Percentiles rank a stretch among this genome's conserved stretches.
Evolutionary conservation across 2,888 invertebrate species (phyloP).

Genomic region (Dasysyrphus tricinctus): DNA sequence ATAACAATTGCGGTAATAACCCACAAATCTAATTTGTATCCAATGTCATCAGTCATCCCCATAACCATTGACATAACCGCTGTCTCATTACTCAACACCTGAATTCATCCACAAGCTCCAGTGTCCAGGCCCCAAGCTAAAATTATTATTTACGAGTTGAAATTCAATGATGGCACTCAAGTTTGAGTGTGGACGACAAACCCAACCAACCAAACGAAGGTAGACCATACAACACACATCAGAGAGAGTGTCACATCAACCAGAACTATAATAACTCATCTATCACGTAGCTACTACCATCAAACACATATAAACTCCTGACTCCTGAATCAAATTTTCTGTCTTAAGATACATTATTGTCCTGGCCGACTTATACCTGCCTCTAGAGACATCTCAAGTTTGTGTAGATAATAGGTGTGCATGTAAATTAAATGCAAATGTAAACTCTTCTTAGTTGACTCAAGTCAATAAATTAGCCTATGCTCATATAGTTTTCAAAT

Average conservation of each 20-base stretch:
- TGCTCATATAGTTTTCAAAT: not conserved
- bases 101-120: slow-evolving; percentile 13
- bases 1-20: slow-evolving; percentile 55
- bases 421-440: slow-evolving; percentile 20
- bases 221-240: slow-evolving; percentile 28
- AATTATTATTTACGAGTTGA: slow-evolving; percentile 54
- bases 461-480: slow-evolving; percentile 23
- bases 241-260: slow-evolving; percentile 51
- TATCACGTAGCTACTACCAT: slow-evolving; percentile 14
- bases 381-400: not conserved
- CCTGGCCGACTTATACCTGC: not conserved
- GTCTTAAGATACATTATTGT: slow-evolving; percentile 13
- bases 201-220: slow-evolving; percentile 1
- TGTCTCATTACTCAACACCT: slow-evolving; percentile 66
- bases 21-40: slow-evolving; percentile 69
- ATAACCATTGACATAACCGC: slow-evolving; percentile 63
- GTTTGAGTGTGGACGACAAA: slow-evolving; percentile 19
- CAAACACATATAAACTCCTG: slow-evolving; percentile 6
- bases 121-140: not conserved
- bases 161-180: slow-evolving; percentile 36
- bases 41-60: slow-evolving; percentile 61
- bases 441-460: not conserved
- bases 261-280: slow-evolving; percentile 65
- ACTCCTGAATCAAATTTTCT: not conserved
- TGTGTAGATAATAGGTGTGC: not conserved